Evolutionary conservation across 53 echinoderm and acorn worm genomes (phyloP).

Genomic region (Arbacia lixula): DNA sequence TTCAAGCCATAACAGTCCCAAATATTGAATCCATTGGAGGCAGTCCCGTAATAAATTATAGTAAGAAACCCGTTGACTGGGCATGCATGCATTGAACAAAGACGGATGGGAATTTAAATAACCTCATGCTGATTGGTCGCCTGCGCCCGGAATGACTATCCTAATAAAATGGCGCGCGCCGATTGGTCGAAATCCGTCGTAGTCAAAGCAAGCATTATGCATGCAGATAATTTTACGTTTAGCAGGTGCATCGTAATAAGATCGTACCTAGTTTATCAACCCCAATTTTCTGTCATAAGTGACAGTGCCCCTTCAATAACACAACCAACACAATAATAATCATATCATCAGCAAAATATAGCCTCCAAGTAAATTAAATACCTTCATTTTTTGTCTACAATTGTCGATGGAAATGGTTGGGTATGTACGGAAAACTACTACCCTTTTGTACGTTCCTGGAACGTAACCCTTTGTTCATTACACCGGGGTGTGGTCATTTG

Average conservation of each 20-base stretch:
- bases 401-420: too few relatives aligned
- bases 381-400: too few relatives aligned
- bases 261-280: too few relatives aligned
- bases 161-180: conserved; percentile 54
- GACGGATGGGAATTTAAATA: conserved; percentile 87
- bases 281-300: too few relatives aligned
- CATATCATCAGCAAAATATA: too few relatives aligned
- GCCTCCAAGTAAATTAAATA: too few relatives aligned
- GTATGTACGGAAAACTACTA: neutral
- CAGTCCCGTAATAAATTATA: conserved; percentile 76
- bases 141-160: conserved; percentile 54
- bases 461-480: conserved; percentile 24
- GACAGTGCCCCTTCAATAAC: too few relatives aligned
- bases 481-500: conserved; percentile 39
- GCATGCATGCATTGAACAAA: conserved; percentile 88
- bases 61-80: conserved; percentile 98
- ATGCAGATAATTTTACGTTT: conserved; percentile 37
- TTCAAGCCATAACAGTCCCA: conserved; percentile 61
- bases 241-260: conserved; percentile 51
- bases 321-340: too few relatives aligned
- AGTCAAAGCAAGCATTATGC: conserved; percentile 86
- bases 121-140: conserved; percentile 74
- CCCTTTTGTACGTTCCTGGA: conserved; percentile 12
- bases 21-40: conserved; percentile 38
- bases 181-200: conserved; percentile 85